Evolutionary conservation across 2,113 vertebrate species (phyloP), one percentile per base, ranked within the genome.

Genomic region (Seriola dumerili): DNA sequence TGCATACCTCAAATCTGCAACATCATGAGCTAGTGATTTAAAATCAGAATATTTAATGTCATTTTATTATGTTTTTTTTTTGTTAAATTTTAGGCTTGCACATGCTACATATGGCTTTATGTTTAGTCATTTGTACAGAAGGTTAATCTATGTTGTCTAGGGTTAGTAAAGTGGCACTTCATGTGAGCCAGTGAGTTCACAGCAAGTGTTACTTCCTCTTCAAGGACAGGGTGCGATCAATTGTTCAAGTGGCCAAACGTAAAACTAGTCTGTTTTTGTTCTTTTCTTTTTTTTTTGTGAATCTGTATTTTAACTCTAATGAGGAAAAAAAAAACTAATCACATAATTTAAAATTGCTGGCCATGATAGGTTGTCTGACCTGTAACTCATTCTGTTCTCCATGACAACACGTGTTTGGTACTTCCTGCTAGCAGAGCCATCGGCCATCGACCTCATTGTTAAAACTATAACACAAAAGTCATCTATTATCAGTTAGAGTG

Each of bases 1-100:
- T 75, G 91, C 94, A 17, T 97, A 97, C 92, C 94, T 98, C 74
- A 97, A 97, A 89, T 92, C 93, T 6, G 83, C 95, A 16, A 96
- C 96, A 34, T 96, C 96, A 73, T 96, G 95, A 95, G 83, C 23
- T 10, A 29, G 3, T 44, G 25, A 10, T 19, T 21, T 0, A 6
- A 77, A 36, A 69, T 19, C 8, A 12, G 3, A 65, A 89, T 91
- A 92, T 92, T 89, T 91, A 90, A 91, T 86, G 83, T 78, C 21
- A 80, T 85, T 64, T 77, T 70, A 72, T 11, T 85, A 66, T 73
- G 25, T 80, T 79, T 85, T 85, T 78, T 81, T 85, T 78, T 19
- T 61, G 10, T 80, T 71, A 23, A 21, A 75, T 58, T 65, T 74
- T 84, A 80, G 59, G 44, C 42, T 52, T 78, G 13, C 80, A 72